Evolutionary conservation across 1,140 invertebrate species (phyloP).

Genomic region (Cydia splendana): DNA sequence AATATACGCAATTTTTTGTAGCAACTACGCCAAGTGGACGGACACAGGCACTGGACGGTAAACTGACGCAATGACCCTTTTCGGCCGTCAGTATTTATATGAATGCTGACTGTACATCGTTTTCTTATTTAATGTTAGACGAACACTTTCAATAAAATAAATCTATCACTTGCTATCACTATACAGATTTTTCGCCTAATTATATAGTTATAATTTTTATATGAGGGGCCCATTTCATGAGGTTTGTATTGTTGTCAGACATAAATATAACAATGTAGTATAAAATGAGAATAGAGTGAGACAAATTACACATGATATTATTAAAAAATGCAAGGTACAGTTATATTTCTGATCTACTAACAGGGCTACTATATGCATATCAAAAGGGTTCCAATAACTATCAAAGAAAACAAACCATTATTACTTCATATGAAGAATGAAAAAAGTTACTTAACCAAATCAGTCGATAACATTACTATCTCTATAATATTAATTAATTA

Average conservation of each 20-base stretch:
- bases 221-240: too few species aligned
- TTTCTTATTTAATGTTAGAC: too few species aligned
- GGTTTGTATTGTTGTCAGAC: not conserved
- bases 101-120: too few species aligned
- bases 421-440: conserved; percentile 34
- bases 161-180: too few species aligned
- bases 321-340: not conserved
- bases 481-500: conserved; percentile 15
- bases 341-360: not conserved
- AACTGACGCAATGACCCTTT: too few species aligned
- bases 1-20: too few species aligned
- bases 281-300: not conserved
- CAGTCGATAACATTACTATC: conserved; percentile 54
- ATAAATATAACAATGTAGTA: too few species aligned
- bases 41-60: too few species aligned
- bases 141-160: too few species aligned
- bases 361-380: not conserved
- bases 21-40: too few species aligned
- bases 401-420: conserved; percentile 26
- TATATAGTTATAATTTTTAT: not conserved
- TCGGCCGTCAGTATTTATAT: too few species aligned
- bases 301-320: not conserved
- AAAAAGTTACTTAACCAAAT: conserved; percentile 61
- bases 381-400: conserved; percentile 12
- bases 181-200: too few species aligned